Base-by-base conservation (phyloP, 2,113 vertebrate species). In the Gavia stellata region DNA sequence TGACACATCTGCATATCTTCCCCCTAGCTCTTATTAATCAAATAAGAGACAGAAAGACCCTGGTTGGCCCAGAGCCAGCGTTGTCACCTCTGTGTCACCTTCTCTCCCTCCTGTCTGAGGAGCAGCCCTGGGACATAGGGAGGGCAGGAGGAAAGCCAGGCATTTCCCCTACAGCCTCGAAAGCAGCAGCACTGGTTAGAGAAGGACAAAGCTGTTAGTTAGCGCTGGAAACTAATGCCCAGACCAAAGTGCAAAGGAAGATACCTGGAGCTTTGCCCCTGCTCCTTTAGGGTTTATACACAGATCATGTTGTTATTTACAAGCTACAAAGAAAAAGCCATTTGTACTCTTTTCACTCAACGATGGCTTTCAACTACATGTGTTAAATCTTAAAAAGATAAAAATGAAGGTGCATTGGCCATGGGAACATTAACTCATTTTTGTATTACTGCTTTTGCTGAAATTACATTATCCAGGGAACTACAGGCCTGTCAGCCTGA, bases 351-450 rank as follows among this genome's bases (percentile, higher is more conserved):
- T 62, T 28, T 59, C 26, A 62, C 18, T 63, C 50, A 33, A 33
- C 0, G 1, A 21, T 6, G 8, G 26, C 25, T 94, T 82, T 71
- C 33, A 92, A 49, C 12, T 40, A 28, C 1, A 0, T 0, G 1
- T 24, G 28, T 44, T 72, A 66, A 73, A 81, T 49, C 21, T 67
- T 38, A 36, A 47, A 52, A 38, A 85, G 9, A 45, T 23, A 50
- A 14, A 58, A 38, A 56, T 49, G 23, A 62, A 42, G 3, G 12
- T 36, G 6, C 14, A 40, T 11, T 67, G 44, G 6, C 38, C 29
- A 50, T 3, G 5, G 18, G 9, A 82, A 88, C 3, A 21, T 38
- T 12, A 80, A 83, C 5, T 65, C 10, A 53, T 36, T 72, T 83
- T 67, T 33, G 3, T 53, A 49, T 17, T 29, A 61, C 24, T 49